These are phyloP conservation scores for Dysmachus trigonus DNA, from an alignment of 2,888 invertebrate genomes.

Conservation along the genomic window DNA sequence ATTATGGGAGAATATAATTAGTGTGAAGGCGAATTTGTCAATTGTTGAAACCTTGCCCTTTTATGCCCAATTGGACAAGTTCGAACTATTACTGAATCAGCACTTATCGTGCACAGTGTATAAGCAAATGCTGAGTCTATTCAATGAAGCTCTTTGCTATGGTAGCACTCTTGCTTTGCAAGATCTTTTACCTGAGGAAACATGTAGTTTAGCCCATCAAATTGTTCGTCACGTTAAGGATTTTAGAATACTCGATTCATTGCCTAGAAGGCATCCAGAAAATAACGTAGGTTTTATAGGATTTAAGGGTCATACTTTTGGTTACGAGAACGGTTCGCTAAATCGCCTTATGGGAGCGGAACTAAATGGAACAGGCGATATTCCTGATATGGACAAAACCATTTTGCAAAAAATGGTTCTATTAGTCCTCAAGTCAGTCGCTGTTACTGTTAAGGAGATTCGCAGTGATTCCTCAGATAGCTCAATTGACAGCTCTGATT, in stretches of 20 bases:
- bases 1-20: constrained; percentile 89
- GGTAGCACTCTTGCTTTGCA: constrained; percentile 90
- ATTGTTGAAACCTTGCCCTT: constrained; percentile 89
- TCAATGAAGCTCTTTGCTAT: constrained; percentile 91
- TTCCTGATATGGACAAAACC: constrained; percentile 73
- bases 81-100: constrained; percentile 76
- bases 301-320: constrained; percentile 58
- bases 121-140: constrained; percentile 83
- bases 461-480: constrained; percentile 87
- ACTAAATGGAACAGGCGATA: neutral
- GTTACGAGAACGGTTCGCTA: constrained; percentile 52
- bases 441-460: constrained; percentile 89
- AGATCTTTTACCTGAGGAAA: constrained; percentile 87
- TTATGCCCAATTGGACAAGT: constrained; percentile 83
- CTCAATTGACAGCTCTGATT: constrained; percentile 84
- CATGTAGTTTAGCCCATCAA: constrained; percentile 84
- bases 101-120: constrained; percentile 83
- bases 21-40: constrained; percentile 88
- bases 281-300: constrained; percentile 61
- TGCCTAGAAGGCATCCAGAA: constrained; percentile 61
- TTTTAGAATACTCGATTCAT: constrained; percentile 70
- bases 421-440: constrained; percentile 87
- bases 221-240: constrained; percentile 88
- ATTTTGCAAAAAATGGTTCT: constrained; percentile 86
- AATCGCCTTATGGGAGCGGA: neutral